Evolutionary conservation across 1,140 invertebrate genomes (phyloP), one percentile per base, ranked within the genome.

Genomic region (Macrotrachela quadricornifera): DNA sequence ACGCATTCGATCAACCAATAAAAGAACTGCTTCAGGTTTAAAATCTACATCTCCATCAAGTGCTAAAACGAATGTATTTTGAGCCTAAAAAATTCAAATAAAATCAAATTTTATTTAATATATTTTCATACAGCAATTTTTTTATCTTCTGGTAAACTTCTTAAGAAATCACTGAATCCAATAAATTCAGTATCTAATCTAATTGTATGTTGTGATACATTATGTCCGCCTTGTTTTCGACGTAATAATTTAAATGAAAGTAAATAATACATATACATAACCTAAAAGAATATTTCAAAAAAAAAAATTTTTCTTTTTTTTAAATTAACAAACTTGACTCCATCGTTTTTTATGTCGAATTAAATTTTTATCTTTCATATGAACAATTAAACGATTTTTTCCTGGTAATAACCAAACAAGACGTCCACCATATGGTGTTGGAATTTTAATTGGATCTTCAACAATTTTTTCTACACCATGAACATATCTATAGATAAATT

Each of bases 181-280:
- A 53, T 15, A 43, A 47, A 48, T n/a, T 53, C 51, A 36, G 43
- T 44, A 21, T 46, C 42, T n/a, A 42, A 43, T 36, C 30, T 40
- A 46, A 36, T 21, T 47, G 12, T 44, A 9, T 18, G 36, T 38
- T 36, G 46, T 41, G n/a, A 45, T 42, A 36, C 46, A 46, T 38
- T 38, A 53, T 53, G 16, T 39, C 15, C 40, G 37, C 51, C 13
- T 46, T 16, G 30, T 50, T 15, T 44, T 16, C 43, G 18, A 38
- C 44, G 39, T 43, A 55, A 55, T 0, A 94, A 74, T 55, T 82
- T 77, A 68, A 90, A 86, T 18, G 88, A 88, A 18, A 95, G 74
- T 16, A 95, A 71, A 63, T 95, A 95, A 76, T 95, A 95, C 84
- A 95, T 91, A 76, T 95, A 94, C 88, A 94, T 92, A 10, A 62